phyloP scores from a whole-genome alignment of 2,113 vertebrate genomes.

The Podocnemis expansa region DNA sequence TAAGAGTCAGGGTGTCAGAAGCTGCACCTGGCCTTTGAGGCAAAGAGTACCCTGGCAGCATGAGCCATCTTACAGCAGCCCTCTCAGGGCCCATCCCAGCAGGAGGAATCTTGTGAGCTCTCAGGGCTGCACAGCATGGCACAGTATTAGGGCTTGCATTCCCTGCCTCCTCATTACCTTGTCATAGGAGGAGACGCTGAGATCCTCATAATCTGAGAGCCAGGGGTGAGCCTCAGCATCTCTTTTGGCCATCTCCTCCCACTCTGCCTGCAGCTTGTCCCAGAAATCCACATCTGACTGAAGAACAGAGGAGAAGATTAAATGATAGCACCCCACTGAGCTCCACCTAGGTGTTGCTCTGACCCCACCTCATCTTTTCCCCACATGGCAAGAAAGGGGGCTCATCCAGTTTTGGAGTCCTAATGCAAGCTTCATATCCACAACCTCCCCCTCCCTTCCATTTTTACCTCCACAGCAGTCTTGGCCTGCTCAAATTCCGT shows the following conservation, averaged over 20 bases:
- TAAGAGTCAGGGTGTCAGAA: neutral
- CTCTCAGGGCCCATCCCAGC: neutral
- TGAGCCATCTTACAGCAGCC: neutral
- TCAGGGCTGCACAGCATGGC: too few species aligned
- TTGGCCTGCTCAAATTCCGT: slow-evolving; percentile 95
- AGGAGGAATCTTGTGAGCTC: neutral
- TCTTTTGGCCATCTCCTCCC: slow-evolving; percentile 98
- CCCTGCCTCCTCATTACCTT: slow-evolving; percentile 81
- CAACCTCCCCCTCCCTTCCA: slow-evolving; percentile 11
- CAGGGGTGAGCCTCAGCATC: slow-evolving; percentile 97
- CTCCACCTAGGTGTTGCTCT: neutral
- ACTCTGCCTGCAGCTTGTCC: slow-evolving; percentile 98
- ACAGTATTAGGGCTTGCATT: neutral
- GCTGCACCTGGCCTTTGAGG: neutral
- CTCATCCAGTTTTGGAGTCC: neutral
- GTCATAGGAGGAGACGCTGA: slow-evolving; percentile 89
- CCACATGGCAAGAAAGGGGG: slow-evolving; percentile 23
- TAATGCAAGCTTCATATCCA: neutral
- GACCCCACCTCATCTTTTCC: neutral
- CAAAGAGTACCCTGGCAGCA: neutral
- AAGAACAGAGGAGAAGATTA: slow-evolving; percentile 23
- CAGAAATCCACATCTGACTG: slow-evolving; percentile 99
- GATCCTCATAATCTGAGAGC: slow-evolving; percentile 95
- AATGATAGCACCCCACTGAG: neutral
- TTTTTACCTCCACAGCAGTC: slow-evolving; percentile 93